A percentile compares a stretch with the other conserved stretches of the same genome.
Evolutionary conservation across 1,140 invertebrate species (phyloP).

Genomic region (Drosophila rufa): DNA sequence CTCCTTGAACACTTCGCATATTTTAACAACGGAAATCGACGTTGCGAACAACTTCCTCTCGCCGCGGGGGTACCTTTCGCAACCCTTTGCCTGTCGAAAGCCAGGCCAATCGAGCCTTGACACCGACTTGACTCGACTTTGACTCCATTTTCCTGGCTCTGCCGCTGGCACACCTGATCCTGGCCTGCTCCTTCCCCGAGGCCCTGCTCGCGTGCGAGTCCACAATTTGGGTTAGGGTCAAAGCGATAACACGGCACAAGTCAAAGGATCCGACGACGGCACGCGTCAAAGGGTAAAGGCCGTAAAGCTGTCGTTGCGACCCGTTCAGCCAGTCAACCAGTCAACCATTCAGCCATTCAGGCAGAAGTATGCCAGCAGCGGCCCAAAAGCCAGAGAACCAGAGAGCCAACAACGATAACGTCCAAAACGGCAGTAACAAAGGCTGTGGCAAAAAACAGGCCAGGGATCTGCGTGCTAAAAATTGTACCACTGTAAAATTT

Average conservation of each 20-base stretch:
- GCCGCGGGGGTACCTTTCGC: constrained; percentile 17
- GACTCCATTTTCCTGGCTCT: constrained; percentile 58
- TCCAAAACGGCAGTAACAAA: constrained; percentile 11
- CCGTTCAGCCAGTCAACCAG: constrained; percentile 37
- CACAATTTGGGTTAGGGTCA: constrained; percentile 84
- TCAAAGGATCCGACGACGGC: constrained; percentile 68
- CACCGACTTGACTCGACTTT: constrained; percentile 65
- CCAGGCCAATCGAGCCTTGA: constrained; percentile 59
- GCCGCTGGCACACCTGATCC: constrained; percentile 43
- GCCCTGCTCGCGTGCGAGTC: constrained; percentile 67
- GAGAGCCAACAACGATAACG: constrained; percentile 32
- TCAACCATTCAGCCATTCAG: constrained; percentile 28
- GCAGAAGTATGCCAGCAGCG: constrained; percentile 39
- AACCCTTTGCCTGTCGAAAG: constrained; percentile 15
- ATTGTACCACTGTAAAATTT: constrained; percentile 66
- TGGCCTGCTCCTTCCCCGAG: background rate
- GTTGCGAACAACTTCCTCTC: constrained; percentile 58
- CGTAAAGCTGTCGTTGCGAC: constrained; percentile 69
- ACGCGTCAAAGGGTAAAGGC: constrained; percentile 70
- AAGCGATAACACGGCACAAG: constrained; percentile 76
- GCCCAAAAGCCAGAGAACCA: constrained; percentile 10
- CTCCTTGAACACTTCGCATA: background rate
- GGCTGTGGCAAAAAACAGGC: constrained; percentile 31
- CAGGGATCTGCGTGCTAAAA: constrained; percentile 66
- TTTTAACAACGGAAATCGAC: constrained; percentile 51